Evolutionary conservation across 2,113 vertebrate genomes (phyloP), one percentile per base, ranked within the genome.

Genomic region (Bubo bubo): DNA sequence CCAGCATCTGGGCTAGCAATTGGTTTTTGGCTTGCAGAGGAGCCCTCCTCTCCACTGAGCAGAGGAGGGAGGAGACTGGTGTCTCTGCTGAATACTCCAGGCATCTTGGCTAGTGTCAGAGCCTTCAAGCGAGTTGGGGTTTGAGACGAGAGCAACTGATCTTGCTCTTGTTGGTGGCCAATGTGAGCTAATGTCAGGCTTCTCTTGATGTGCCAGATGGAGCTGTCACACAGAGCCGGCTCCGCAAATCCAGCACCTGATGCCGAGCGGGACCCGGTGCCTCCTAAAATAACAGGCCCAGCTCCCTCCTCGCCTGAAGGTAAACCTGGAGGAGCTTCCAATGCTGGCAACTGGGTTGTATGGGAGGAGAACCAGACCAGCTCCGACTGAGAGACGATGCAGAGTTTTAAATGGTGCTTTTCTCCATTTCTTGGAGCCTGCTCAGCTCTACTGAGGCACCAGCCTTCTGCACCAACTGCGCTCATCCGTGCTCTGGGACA

Each of bases 101-200:
- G 14, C 24, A 5, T 24, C 35, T 79, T 39, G 43, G 19, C 13
- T 13, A 2, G 43, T 34, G 19, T 53, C 82, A 84, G 68, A 79
- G 18, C 92, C 79, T 62, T 47, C 11, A 8, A 13, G 9, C 0
- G 0, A 35, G 41, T 8, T 53, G 52, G 43, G 71, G 8, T 52
- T 91, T 50, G 87, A 45, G 50, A 63, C 0, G 3, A 72, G 14
- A 79, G 10, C 66, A 7, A 4, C 16, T 17, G 37, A 32, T 21
- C 41, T 68, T 4, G 4, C 7, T 50, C n/a, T 34, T 52, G 32
- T 8, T 56, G 64, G 27, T 88, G 77, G 26, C 71, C 82, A 67
- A 0, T 3, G 0, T 26, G 43, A 3, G 27, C 2, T 30, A 24
- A 9, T 12, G 16, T 24, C 13, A 23, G 41, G 9, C 22, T 73